phyloP scores from a whole-genome alignment of 2,797 vertebrate species.

The Anisognathus igniventris region DNA sequence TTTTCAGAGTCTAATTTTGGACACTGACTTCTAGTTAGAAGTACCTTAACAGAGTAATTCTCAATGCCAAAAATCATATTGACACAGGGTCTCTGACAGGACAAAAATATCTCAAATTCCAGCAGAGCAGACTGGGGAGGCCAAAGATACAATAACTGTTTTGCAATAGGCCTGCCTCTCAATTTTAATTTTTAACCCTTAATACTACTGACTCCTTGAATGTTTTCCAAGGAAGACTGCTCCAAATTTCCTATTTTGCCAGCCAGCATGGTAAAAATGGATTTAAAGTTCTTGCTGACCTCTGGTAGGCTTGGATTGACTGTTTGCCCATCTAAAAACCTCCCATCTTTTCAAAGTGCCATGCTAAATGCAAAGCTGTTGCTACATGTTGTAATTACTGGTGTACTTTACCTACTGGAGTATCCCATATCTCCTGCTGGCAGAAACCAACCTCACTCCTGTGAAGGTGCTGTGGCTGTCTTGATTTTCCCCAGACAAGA shows the following conservation, averaged over 20 bases:
- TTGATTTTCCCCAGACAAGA: neutral
- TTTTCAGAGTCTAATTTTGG: neutral
- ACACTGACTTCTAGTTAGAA: neutral
- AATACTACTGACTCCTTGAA: neutral
- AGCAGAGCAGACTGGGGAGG: neutral
- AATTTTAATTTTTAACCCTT: neutral
- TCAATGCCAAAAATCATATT: accelerated
- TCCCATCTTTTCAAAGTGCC: neutral
- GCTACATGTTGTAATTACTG: neutral
- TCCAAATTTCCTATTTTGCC: neutral
- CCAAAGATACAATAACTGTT: neutral
- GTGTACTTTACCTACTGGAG: neutral
- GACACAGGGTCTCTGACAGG: neutral
- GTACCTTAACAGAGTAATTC: neutral
- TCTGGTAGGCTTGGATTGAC: neutral
- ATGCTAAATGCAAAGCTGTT: neutral
- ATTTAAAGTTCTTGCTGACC: neutral
- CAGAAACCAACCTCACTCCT: neutral
- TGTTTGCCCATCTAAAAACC: neutral
- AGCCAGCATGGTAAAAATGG: neutral
- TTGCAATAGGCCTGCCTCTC: neutral
- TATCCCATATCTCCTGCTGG: neutral
- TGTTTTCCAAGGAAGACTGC: neutral
- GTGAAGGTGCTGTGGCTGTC: neutral
- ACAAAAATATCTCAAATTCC: neutral